These are phyloP conservation scores for Pempheris klunzingeri DNA, from an alignment of 2,797 vertebrate species.

Conservation along the genomic window DNA sequence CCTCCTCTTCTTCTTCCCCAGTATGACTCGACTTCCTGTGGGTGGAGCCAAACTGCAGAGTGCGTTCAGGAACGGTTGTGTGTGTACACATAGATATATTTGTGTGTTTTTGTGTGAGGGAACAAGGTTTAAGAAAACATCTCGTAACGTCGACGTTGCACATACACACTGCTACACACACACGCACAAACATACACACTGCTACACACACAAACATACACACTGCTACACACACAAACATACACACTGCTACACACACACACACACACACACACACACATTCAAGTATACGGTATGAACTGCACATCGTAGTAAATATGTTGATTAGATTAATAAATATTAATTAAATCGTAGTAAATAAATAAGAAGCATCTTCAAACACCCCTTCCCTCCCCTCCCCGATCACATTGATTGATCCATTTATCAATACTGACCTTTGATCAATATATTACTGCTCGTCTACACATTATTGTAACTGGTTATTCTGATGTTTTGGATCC, in stretches of 20 bases:
- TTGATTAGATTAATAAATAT: conserved; percentile 77
- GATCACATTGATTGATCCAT: conserved; percentile 28
- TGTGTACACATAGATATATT: neutral
- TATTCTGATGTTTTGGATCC: neutral
- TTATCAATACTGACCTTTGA: conserved; percentile 44
- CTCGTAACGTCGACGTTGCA: conserved; percentile 24
- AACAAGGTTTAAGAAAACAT: conserved; percentile 61
- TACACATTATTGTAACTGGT: neutral
- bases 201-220: no score
- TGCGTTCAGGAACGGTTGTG: conserved; percentile 52
- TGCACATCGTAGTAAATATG: conserved; percentile 66
- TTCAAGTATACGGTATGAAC: conserved; percentile 79
- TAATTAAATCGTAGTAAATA: conserved; percentile 69
- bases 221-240: conserved; percentile 44
- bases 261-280: conserved; percentile 48
- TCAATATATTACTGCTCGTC: neutral
- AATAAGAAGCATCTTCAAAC: conserved; percentile 59
- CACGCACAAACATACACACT: neutral
- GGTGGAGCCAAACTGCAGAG: conserved; percentile 32
- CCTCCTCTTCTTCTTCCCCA: neutral
- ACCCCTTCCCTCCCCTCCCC: neutral
- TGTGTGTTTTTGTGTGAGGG: conserved; percentile 59
- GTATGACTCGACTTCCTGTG: conserved; percentile 17
- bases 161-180: conserved; percentile 42
- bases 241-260: no score